Base-by-base conservation (phyloP, 1,140 invertebrate species). In the Nasonia vitripennis region DNA sequence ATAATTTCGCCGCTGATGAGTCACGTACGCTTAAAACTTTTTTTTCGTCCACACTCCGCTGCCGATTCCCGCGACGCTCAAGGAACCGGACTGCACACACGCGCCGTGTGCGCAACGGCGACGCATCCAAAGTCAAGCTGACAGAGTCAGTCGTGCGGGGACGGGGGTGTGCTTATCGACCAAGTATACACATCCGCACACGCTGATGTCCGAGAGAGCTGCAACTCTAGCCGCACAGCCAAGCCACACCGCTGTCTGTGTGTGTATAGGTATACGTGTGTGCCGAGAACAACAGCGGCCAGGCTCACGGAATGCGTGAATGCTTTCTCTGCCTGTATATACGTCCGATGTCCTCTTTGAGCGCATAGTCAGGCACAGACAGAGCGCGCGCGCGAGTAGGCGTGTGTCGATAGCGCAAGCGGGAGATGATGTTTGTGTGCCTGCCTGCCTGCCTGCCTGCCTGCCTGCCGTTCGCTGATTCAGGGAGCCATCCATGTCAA, bases 401-500 rank as follows among this genome's bases (percentile, higher is more conserved):
- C 91, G 91, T 92, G 89, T 90, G 91, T 92, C 91, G 92, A 93
- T 92, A 92, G 90, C 90, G 89, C 37, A 20, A 77, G 41, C n/a
- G 51, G 67, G 77, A 78, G 79, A 27, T 67, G 67, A 78, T 41
- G 85, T 75, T 77, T 78, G 80, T 27, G 75, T n/a, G 74, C 48
- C 9, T 10, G 12, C 34, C 34, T 34, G n/a, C 34, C 37, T 41
- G n/a, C 80, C 45, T 51, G 68, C 2, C 27, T 62, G 9, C 45
- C 37, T 31, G 11, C 48, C 31, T 89, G 90, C 91, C 91, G 89
- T 91, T 91, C 91, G 91, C 91, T 90, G 91, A 93, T 93, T 93
- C 92, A 92, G 92, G 91, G 92, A 93, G 92, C 90, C 92, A 93
- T 93, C 93, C 92, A 91, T 93, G 93, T 93, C 93, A 93, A 93